Evolutionary conservation across 2,113 vertebrate species (phyloP).

Genomic region (Melanocharis versteri): DNA sequence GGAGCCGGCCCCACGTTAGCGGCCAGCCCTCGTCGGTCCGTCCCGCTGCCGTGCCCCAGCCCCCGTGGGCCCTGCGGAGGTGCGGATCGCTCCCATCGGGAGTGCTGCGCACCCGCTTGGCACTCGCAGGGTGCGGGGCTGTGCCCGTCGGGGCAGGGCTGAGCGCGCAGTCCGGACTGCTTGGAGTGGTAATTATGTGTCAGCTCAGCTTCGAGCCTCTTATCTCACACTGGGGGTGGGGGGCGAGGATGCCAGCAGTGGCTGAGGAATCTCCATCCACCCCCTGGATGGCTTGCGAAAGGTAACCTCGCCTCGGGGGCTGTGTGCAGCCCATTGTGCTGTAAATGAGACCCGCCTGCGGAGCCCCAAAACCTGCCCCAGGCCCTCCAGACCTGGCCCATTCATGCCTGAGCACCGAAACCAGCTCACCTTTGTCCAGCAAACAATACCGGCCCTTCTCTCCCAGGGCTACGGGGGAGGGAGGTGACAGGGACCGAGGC

Average conservation of each 20-base stretch:
- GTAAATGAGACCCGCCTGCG: slow-evolving; percentile 7
- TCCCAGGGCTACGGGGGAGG: background rate
- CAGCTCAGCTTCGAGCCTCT: background rate
- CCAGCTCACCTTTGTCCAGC: background rate
- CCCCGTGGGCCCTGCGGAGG: background rate
- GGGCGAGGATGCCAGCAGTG: background rate
- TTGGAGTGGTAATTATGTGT: background rate
- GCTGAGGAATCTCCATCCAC: slow-evolving; percentile 16
- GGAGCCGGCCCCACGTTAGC: background rate
- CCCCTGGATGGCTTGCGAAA: slow-evolving; percentile 12
- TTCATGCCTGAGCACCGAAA: background rate
- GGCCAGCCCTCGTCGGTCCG: background rate
- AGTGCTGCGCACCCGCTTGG: background rate
- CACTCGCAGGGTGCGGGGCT: background rate
- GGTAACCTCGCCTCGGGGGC: slow-evolving; percentile 11
- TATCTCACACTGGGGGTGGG: background rate
- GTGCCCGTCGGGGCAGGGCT: background rate
- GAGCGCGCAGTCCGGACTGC: background rate
- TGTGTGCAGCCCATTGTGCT: slow-evolving; percentile 27
- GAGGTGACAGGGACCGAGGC: background rate
- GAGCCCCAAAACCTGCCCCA: background rate
- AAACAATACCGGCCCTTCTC: background rate
- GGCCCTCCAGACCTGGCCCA: background rate
- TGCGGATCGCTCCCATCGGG: background rate
- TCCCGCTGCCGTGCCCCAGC: background rate